Evolutionary conservation across 2,113 vertebrate species (phyloP).

Genomic region (Circaetus gallicus): DNA sequence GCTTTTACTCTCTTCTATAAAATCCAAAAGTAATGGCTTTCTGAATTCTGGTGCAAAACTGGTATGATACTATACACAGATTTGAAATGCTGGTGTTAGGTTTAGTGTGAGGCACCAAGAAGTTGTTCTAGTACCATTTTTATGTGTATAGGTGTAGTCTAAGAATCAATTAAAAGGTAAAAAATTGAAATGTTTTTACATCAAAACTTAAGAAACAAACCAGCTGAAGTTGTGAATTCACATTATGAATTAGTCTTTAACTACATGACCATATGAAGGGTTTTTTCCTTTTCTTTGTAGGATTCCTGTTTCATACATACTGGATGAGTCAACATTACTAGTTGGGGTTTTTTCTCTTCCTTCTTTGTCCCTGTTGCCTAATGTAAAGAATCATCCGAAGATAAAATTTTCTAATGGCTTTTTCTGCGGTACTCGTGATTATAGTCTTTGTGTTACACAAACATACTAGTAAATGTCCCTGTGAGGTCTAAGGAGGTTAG

Average conservation of each 20-base stretch:
- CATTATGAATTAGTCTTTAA: neutral
- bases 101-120: neutral
- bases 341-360: neutral
- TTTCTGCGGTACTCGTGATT: neutral
- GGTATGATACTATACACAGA: neutral
- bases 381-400: neutral
- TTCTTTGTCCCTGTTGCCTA: neutral
- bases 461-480: neutral
- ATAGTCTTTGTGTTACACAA: neutral
- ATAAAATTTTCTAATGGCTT: neutral
- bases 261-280: neutral
- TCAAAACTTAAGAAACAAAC: neutral
- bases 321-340: neutral
- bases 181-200: neutral
- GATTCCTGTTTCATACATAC: neutral
- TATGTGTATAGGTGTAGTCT: neutral
- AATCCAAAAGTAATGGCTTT: neutral
- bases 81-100: neutral
- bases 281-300: neutral
- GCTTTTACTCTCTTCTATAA: neutral
- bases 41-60: neutral
- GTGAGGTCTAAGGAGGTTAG: neutral
- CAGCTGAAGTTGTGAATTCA: neutral
- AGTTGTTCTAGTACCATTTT: neutral
- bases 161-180: neutral